Percentiles rank a stretch among this genome's conserved stretches.
phyloP scores from a whole-genome alignment of 2,113 vertebrate genomes.

The Erinaceus europaeus region DNA sequence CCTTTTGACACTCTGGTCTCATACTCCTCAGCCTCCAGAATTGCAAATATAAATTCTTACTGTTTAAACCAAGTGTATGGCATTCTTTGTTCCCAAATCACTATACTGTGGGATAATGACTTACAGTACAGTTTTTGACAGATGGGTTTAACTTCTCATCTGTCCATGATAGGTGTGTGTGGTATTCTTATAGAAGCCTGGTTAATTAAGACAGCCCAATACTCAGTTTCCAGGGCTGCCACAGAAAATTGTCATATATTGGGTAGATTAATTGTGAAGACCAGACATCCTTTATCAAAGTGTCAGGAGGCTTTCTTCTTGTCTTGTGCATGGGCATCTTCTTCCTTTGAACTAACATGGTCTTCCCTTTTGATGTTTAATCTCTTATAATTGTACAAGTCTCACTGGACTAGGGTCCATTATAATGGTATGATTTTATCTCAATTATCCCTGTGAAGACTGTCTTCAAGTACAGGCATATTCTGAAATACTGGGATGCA shows the following conservation, averaged over 20 bases:
- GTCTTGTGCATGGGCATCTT: neutral
- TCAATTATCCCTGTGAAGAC: neutral
- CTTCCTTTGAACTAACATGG: neutral
- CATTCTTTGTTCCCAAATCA: too few species aligned
- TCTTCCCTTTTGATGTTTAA: neutral
- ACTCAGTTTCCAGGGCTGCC: neutral
- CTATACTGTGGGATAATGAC: too few species aligned
- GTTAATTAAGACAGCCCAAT: neutral
- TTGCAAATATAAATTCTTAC: neutral
- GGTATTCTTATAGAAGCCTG: too few species aligned
- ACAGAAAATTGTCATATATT: neutral
- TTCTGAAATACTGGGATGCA: neutral
- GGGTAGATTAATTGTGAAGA: neutral
- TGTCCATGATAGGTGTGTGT: too few species aligned
- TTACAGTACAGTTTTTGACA: too few species aligned
- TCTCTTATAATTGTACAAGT: neutral
- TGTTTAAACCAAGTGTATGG: neutral
- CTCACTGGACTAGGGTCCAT: neutral
- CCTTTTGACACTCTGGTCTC: neutral
- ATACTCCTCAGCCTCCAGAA: neutral
- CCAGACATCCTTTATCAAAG: neutral
- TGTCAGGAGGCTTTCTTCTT: neutral
- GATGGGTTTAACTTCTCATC: too few species aligned
- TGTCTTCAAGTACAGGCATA: neutral
- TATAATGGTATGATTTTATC: neutral